phyloP scores from a whole-genome alignment of 2,888 invertebrate genomes.

The Tetranychus truncatus region DNA sequence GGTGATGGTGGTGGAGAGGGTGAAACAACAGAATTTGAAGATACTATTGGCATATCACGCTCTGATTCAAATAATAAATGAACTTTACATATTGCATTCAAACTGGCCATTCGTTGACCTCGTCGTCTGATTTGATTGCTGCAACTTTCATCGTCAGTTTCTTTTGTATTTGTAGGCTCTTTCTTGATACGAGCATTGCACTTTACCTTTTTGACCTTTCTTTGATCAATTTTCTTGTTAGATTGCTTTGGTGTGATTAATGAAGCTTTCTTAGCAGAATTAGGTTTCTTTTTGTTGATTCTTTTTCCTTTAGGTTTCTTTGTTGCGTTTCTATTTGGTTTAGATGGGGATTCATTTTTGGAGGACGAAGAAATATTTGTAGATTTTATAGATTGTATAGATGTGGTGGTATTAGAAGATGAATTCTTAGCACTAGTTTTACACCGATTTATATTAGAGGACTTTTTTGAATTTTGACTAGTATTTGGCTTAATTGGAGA shows the following conservation, averaged over 20 bases:
- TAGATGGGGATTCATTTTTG: too few species aligned
- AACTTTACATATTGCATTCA: constrained; percentile 73
- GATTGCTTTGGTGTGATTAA: constrained; percentile 3
- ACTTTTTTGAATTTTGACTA: too few species aligned
- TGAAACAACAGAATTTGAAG: background rate
- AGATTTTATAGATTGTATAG: too few species aligned
- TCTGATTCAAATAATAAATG: constrained; percentile 79
- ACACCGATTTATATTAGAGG: too few species aligned
- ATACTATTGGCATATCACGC: constrained; percentile 24
- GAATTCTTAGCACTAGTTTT: too few species aligned
- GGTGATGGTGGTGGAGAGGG: background rate
- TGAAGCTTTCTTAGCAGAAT: background rate
- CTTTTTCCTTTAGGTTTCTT: constrained; percentile 5
- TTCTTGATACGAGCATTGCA: background rate
- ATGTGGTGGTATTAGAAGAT: too few species aligned
- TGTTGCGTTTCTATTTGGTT: background rate
- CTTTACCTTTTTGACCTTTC: background rate
- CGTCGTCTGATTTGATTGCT: constrained; percentile 8
- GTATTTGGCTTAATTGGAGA: too few species aligned
- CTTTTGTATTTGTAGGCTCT: background rate
- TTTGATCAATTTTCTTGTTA: background rate
- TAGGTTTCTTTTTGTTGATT: background rate
- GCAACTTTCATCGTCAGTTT: background rate
- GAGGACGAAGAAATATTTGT: too few species aligned
- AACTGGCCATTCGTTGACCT: constrained; percentile 51